Conservation (phyloP, 2,888 invertebrate genomes). For the Leptinotarsa peninsularis region DNA sequence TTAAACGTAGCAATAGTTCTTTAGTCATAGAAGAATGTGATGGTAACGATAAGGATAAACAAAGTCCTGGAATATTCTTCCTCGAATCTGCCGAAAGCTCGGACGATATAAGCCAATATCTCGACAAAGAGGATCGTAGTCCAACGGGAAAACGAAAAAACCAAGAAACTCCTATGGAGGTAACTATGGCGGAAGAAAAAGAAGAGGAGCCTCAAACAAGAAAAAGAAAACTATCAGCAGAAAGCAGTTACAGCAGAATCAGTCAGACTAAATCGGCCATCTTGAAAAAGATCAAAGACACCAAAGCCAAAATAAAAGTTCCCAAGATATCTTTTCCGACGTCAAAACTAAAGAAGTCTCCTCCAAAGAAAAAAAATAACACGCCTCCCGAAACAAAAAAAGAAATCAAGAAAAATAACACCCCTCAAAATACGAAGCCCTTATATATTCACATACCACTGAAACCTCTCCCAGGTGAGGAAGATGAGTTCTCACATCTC, state of each 20-base stretch:
- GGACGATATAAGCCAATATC: slow-evolving; percentile 64
- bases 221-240: slow-evolving; percentile 57
- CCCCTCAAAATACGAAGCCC: slow-evolving; percentile 52
- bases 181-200: slow-evolving; percentile 10
- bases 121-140: slow-evolving; percentile 61
- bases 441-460: slow-evolving; percentile 65
- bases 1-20: slow-evolving; percentile 41
- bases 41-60: slow-evolving; percentile 35
- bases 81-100: slow-evolving; percentile 62
- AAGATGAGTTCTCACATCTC: slow-evolving; percentile 63
- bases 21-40: slow-evolving; percentile 43
- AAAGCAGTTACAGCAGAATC: slow-evolving; percentile 56
- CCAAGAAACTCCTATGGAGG: slow-evolving; percentile 19
- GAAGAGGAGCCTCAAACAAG: slow-evolving; percentile 42
- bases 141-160: slow-evolving; percentile 46
- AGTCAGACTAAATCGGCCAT: slow-evolving; percentile 55
- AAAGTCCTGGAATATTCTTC: slow-evolving; percentile 42
- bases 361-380: slow-evolving; percentile 50
- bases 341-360: slow-evolving; percentile 54
- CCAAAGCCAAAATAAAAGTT: slow-evolving; percentile 61
- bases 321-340: slow-evolving; percentile 51
- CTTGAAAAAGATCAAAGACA: slow-evolving; percentile 57
- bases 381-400: slow-evolving; percentile 55
- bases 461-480: slow-evolving; percentile 62
- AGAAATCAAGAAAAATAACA: slow-evolving; percentile 36